phyloP scores from a whole-genome alignment of 2,888 invertebrate species.

The Mythimna albipuncta region DNA sequence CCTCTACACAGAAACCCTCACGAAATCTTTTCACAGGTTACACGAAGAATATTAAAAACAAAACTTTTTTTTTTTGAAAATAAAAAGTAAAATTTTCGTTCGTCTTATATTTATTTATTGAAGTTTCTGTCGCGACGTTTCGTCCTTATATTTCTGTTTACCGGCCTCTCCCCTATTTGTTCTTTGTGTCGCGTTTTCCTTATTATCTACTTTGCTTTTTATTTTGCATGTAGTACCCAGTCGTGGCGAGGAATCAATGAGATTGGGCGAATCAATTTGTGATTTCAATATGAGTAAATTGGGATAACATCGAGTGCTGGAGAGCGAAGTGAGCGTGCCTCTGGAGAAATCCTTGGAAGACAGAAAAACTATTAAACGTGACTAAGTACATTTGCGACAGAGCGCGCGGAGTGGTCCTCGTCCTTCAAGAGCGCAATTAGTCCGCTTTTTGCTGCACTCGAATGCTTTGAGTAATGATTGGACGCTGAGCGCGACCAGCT shows the following conservation, averaged over 20 bases:
- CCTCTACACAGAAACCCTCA: slow-evolving; percentile 72
- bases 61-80: slow-evolving; percentile 62
- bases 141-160: slow-evolving; percentile 66
- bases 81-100: slow-evolving; percentile 64
- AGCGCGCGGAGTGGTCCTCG: slow-evolving; percentile 83
- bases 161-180: slow-evolving; percentile 63
- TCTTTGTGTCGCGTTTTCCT: slow-evolving; percentile 67
- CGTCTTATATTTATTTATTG: slow-evolving; percentile 67
- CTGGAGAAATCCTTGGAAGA: slow-evolving; percentile 71
- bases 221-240: slow-evolving; percentile 61
- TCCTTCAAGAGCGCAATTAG: slow-evolving; percentile 89
- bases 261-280: slow-evolving; percentile 45
- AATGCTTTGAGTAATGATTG: slow-evolving; percentile 88
- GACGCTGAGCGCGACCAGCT: slow-evolving; percentile 75
- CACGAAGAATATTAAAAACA: slow-evolving; percentile 71
- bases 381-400: slow-evolving; percentile 87
- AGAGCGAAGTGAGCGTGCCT: slow-evolving; percentile 37
- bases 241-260: slow-evolving; percentile 46
- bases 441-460: slow-evolving; percentile 87
- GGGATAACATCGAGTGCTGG: slow-evolving; percentile 37
- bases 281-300: slow-evolving; percentile 45
- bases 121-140: slow-evolving; percentile 67
- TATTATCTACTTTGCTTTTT: slow-evolving; percentile 68
- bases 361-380: slow-evolving; percentile 88
- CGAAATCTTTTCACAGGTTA: slow-evolving; percentile 73